Percentiles rank a stretch among this genome's conserved stretches.
Conservation (phyloP, 2,888 invertebrate genomes). For the Apamea monoglypha region DNA sequence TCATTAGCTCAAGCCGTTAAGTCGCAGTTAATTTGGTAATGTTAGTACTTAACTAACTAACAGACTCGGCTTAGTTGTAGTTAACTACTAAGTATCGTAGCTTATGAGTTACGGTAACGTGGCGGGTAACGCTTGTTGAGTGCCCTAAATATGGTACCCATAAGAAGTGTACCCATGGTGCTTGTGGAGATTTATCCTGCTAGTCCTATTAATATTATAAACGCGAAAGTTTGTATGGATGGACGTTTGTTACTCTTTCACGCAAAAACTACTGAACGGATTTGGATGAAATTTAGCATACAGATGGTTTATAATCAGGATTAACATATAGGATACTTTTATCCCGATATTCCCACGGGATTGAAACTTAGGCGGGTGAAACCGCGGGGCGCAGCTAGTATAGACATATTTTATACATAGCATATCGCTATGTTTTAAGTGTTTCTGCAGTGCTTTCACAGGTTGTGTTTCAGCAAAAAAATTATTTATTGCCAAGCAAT, state of each 20-base stretch:
- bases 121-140: constrained; percentile 17
- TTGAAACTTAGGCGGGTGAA: no score
- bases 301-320: no score
- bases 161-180: background rate
- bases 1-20: constrained; percentile 51
- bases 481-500: background rate
- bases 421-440: background rate
- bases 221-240: no score
- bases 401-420: background rate
- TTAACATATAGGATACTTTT: no score
- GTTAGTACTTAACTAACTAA: constrained; percentile 36
- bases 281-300: no score
- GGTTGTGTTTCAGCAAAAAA: background rate
- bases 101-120: constrained; percentile 41
- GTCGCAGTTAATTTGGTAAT: constrained; percentile 61
- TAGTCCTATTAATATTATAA: no score
- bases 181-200: background rate
- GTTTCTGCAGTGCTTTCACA: no score
- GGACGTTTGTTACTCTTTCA: no score
- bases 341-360: no score
- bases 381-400: no score
- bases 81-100: constrained; percentile 25
- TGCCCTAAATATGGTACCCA: constrained; percentile 5
- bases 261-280: no score
- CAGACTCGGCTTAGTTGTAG: constrained; percentile 12